phyloP scores from a whole-genome alignment of 2,113 vertebrate species.

The Calyptommatus sinebrachiatus region DNA sequence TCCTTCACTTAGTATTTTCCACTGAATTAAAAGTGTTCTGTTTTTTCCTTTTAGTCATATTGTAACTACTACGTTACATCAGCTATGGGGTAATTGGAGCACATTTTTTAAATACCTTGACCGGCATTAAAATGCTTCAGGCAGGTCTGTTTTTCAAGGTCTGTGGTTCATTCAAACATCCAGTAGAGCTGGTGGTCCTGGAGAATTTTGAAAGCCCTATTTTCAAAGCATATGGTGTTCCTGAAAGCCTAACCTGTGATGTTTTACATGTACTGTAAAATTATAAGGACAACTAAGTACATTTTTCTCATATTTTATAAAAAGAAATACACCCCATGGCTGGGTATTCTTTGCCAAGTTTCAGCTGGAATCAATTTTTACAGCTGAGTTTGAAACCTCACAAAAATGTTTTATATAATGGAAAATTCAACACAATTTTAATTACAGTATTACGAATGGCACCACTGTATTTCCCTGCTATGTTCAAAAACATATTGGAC shows the following conservation, averaged over 20 bases:
- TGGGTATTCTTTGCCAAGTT: constrained; percentile 42
- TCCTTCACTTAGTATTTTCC: neutral
- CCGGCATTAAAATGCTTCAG: neutral
- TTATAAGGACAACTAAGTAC: constrained; percentile 18
- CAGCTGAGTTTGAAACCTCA: constrained; percentile 47
- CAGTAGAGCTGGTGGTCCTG: constrained; percentile 18
- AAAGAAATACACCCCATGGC: constrained; percentile 38
- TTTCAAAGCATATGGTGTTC: constrained; percentile 24
- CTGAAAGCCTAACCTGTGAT: neutral
- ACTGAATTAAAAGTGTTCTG: neutral
- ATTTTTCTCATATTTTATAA: constrained; percentile 35
- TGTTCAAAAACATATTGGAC: constrained; percentile 34
- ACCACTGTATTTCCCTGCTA: constrained; percentile 43
- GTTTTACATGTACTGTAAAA: constrained; percentile 29
- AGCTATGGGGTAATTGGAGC: neutral
- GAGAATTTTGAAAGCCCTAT: constrained; percentile 11
- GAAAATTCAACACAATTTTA: constrained; percentile 56
- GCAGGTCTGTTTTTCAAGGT: neutral
- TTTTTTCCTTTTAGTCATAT: too few relatives aligned
- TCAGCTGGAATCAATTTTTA: constrained; percentile 47
- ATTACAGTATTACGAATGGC: constrained; percentile 41
- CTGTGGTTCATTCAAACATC: neutral
- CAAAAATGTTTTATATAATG: constrained; percentile 58
- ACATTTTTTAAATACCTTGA: neutral
- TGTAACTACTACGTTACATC: neutral